A percentile compares a stretch with the other conserved stretches of the same genome.
Conservation (phyloP, 2,113 vertebrate genomes). For the Tragelaphus imberbis region DNA sequence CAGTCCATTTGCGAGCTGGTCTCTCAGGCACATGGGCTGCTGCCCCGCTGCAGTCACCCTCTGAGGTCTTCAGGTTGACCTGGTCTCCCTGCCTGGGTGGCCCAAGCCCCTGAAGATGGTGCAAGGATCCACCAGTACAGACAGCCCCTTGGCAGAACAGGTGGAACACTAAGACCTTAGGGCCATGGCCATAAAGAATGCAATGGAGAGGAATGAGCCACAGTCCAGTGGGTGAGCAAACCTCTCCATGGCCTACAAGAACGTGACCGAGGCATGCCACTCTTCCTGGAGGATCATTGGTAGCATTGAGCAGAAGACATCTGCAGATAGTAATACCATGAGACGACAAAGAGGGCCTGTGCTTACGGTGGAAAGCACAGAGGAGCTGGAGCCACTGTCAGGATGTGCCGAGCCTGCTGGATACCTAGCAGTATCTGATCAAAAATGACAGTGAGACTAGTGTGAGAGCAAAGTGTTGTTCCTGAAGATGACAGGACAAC, state of each 20-base stretch:
- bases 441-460: conserved; percentile 87
- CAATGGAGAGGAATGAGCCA: conserved; percentile 88
- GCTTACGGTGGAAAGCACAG: conserved; percentile 95
- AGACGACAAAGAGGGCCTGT: conserved; percentile 97
- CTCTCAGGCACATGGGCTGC: neutral
- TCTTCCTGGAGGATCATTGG: conserved; percentile 97
- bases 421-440: conserved; percentile 91
- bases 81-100: neutral
- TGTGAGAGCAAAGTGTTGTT: conserved; percentile 99
- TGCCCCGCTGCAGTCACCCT: rapidly evolving
- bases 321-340: conserved; percentile 93
- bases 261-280: conserved; percentile 92
- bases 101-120: neutral
- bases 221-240: conserved; percentile 96
- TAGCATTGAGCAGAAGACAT: conserved; percentile 98
- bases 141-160: neutral
- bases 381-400: conserved; percentile 95
- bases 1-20: rapidly evolving
- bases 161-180: rapidly evolving
- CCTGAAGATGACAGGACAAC: conserved; percentile 99
- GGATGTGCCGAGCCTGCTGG: conserved; percentile 95
- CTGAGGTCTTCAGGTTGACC: neutral
- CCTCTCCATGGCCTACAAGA: conserved; percentile 96
- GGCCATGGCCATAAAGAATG: neutral
- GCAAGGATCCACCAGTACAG: neutral